Evolutionary conservation across 2,888 invertebrate species (phyloP).

Genomic region (Spialia ferax): DNA sequence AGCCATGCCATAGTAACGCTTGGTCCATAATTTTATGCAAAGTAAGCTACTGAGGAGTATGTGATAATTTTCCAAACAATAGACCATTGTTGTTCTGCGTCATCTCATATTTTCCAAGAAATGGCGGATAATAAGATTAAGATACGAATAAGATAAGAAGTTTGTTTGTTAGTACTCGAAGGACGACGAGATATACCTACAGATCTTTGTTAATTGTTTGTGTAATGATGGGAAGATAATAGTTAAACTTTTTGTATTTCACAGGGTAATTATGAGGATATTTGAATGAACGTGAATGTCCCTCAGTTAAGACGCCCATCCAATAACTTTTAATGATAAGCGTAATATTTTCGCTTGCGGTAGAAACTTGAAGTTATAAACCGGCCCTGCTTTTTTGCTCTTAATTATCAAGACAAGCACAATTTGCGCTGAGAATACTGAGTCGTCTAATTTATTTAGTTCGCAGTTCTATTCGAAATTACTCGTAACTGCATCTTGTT

Average conservation of each 20-base stretch:
- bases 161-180: conserved; percentile 34
- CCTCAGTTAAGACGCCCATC: not conserved
- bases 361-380: too few relatives aligned
- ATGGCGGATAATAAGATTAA: conserved; percentile 42
- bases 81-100: conserved; percentile 60
- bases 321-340: conserved; percentile 9
- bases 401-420: conserved; percentile 37
- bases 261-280: not conserved
- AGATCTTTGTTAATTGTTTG: conserved; percentile 29
- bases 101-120: conserved; percentile 47
- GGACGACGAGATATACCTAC: conserved; percentile 1
- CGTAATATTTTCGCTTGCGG: not conserved
- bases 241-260: not conserved
- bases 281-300: not conserved
- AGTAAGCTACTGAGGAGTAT: conserved; percentile 64
- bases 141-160: conserved; percentile 47
- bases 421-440: conserved; percentile 36
- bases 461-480: conserved; percentile 37
- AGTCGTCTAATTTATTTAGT: conserved; percentile 40
- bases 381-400: conserved; percentile 29
- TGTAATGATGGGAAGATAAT: not conserved
- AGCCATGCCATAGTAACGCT: conserved; percentile 57
- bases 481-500: conserved; percentile 37
- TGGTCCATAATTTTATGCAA: conserved; percentile 75
- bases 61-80: conserved; percentile 73